Evolutionary conservation across 2,797 vertebrate species (phyloP), one percentile per base, ranked within the genome.

Genomic region (Lagodon rhomboides): DNA sequence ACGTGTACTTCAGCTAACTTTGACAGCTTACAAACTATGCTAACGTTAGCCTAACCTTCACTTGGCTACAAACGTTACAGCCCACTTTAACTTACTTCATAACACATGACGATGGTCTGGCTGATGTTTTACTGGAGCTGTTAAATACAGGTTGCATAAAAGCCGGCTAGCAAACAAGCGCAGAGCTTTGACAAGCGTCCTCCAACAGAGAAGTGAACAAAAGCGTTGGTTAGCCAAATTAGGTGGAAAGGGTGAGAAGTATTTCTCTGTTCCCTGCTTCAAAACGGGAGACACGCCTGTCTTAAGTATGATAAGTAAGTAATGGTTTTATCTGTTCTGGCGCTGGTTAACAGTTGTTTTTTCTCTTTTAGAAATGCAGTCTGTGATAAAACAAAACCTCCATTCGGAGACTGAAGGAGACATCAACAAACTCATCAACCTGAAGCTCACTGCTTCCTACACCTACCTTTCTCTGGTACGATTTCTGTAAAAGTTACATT

Each of bases 401-500:
- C 93, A 95, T 55, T 49, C 75, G 1, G 94, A 95, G 43, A 91
- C 81, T 12, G 95, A 96, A 73, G 88, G 27, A 5, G 94, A 94
- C 79, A 1, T 95, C 59, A 96, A 95, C 89, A 95, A 94, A 63
- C 91, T 96, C 11, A 72, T 94, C 85, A 95, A 95, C 81, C 62
- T 92, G 68, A 95, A 95, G 80, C 91, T 96, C 68, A 89, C 41
- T 2, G 93, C 95, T 2, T 95, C 95, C 44, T 96, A 95, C 73
- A 92, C 94, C 22, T 95, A 89, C 83, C 92, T 94, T 11, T 73
- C 94, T 38, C 76, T 96, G 92, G 95, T 95, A 88, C 0, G 79
- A 58, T 46, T 16, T 51, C 10, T 55, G 0, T 46, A 15, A 27
- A 18, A 27, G 1, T 23, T 15, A 13, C 1, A 3, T 50, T 17